Evolutionary conservation across 2,888 invertebrate species (phyloP), one percentile per base, ranked within the genome.

Genomic region (Drosophila bunnanda): DNA sequence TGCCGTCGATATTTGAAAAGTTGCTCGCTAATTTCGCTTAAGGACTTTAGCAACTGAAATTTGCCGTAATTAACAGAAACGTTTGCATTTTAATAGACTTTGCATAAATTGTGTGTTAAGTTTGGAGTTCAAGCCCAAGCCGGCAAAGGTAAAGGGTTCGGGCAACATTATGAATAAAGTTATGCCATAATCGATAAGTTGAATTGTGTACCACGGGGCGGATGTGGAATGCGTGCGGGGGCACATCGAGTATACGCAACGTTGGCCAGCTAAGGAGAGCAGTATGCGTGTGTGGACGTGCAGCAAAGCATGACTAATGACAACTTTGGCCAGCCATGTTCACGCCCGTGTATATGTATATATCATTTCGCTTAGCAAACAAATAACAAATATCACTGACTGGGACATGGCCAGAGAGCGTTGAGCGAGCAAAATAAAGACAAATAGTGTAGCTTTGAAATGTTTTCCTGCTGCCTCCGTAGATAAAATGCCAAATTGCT

Each of bases 251-350:
- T 70, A 81, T 84, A 79, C 85, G 82, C 70, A 69, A 30, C 55
- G 75, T 59, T 84, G 76, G 57, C 64, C 36, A 72, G 56, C 52
- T 30, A 38, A 48, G 41, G 17, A 39, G 32, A 34, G 50, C 9
- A 1, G 32, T 15, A 9, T 50, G 50, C 9, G 20, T 50, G 56
- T 43, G 43, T 58, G 64, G 67, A 54, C 59, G 68, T 74, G 74
- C 79, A 73, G 77, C 80, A 83, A 89, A 77, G 89, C 89, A 81
- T 83, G 88, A 88, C 89, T 84, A 89, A 83, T 89, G 83, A 88
- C 84, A 78, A 72, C 79, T 80, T 71, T 87, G 81, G 79, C 78
- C 78, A 67, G 71, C 76, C 74, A 56, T 71, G 80, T 69, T 62
- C 57, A 66, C 57, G 50, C 56, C 65, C 50, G 52, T 32, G 32